phyloP scores from a whole-genome alignment of 2,888 invertebrate genomes.

The Tetramorium bicarinatum region DNA sequence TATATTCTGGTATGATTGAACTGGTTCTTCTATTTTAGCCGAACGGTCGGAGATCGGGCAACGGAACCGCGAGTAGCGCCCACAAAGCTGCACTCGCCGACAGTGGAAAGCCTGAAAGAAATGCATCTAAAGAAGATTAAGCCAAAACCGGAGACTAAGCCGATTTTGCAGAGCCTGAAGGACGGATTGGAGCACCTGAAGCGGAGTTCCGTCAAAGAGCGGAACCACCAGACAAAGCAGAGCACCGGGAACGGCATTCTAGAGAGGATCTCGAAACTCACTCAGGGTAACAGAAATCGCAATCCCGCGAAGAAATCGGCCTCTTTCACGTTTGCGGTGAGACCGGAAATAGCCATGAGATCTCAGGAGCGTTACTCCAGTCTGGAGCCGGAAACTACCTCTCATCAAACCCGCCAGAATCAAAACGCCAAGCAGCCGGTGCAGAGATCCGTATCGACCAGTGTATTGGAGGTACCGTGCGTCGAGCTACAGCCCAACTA shows the following conservation, averaged over 20 bases:
- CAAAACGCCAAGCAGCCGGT: slow-evolving; percentile 81
- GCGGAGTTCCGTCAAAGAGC: slow-evolving; percentile 80
- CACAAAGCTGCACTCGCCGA: slow-evolving; percentile 79
- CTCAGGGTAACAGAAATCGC: slow-evolving; percentile 81
- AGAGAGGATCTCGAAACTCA: slow-evolving; percentile 83
- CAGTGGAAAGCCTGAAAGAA: slow-evolving; percentile 81
- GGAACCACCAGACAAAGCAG: slow-evolving; percentile 74
- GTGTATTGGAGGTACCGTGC: slow-evolving; percentile 82
- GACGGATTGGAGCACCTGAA: slow-evolving; percentile 83
- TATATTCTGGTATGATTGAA: slow-evolving; percentile 58
- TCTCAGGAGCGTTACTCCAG: slow-evolving; percentile 84
- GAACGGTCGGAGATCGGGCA: slow-evolving; percentile 84
- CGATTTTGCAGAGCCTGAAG: slow-evolving; percentile 83
- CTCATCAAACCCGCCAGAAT: slow-evolving; percentile 74
- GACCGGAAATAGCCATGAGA: slow-evolving; percentile 83
- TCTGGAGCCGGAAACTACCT: slow-evolving; percentile 82
- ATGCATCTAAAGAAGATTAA: slow-evolving; percentile 85
- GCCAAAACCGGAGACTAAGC: slow-evolving; percentile 83
- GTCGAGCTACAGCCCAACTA: slow-evolving; percentile 84
- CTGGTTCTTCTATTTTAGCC: slow-evolving; percentile 77
- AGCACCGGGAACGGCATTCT: slow-evolving; percentile 79
- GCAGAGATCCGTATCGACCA: slow-evolving; percentile 84
- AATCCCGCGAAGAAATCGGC: slow-evolving; percentile 86
- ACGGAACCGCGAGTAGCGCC: slow-evolving; percentile 85
- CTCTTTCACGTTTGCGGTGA: slow-evolving; percentile 85